phyloP scores from a whole-genome alignment of 2,888 invertebrate species.

The Sinodicranocentrus sp. region DNA sequence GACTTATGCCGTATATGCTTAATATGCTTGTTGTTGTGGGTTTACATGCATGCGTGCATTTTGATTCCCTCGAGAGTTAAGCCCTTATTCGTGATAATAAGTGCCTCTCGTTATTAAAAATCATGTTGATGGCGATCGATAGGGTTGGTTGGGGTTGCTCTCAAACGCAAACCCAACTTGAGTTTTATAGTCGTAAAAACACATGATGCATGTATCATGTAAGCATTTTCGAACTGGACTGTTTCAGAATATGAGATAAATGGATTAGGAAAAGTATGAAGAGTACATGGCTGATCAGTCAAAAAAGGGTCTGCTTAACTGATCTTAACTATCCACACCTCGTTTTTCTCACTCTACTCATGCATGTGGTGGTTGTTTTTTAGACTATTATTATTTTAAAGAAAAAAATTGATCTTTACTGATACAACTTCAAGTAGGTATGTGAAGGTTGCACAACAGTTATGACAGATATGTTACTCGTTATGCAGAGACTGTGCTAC shows the following conservation, averaged over 20 bases:
- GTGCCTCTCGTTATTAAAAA: slow-evolving; percentile 49
- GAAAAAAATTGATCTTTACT: slow-evolving; percentile 45
- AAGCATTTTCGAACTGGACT: slow-evolving; percentile 45
- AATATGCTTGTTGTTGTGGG: neutral
- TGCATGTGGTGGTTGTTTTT: neutral
- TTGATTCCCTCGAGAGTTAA: slow-evolving; percentile 15
- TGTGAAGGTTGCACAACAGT: slow-evolving; percentile 30
- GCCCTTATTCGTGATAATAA: slow-evolving; percentile 19
- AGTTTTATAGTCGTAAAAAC: neutral
- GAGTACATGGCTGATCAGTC: slow-evolving; percentile 18
- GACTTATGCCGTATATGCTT: neutral
- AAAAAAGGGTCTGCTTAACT: slow-evolving; percentile 34
- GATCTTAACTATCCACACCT: slow-evolving; percentile 61
- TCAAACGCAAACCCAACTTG: neutral
- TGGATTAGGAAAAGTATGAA: slow-evolving; percentile 47
- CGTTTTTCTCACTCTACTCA: slow-evolving; percentile 18
- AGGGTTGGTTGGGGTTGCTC: neutral
- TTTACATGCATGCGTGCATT: neutral
- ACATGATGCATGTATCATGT: neutral
- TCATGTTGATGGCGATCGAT: slow-evolving; percentile 52
- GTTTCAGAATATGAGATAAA: slow-evolving; percentile 46
- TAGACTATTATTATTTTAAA: slow-evolving; percentile 39
- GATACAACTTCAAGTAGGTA: neutral
- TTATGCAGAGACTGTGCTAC: slow-evolving; percentile 44
- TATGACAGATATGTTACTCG: neutral